These are phyloP conservation scores for Matsumurasca onukii DNA, from an alignment of 1,140 invertebrate genomes.

Conservation along the genomic window DNA sequence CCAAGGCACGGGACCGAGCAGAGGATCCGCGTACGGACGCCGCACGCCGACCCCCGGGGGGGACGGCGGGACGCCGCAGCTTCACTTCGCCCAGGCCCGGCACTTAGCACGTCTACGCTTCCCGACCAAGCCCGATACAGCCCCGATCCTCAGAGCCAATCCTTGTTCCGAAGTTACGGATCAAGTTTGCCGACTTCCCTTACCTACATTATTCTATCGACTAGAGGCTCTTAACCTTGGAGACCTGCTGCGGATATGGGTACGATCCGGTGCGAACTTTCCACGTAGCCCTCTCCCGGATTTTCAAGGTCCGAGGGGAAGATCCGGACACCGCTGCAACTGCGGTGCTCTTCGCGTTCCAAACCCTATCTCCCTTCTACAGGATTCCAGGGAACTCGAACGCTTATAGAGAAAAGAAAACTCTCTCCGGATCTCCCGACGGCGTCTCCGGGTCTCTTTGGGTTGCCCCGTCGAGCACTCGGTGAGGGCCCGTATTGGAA, in stretches of 20 bases:
- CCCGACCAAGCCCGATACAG: conserved; percentile 54
- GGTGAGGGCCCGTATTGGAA: conserved; percentile 30
- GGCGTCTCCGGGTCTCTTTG: conserved; percentile 37
- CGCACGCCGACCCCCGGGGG: too few relatives aligned
- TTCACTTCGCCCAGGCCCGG: too few relatives aligned
- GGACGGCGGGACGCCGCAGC: too few relatives aligned
- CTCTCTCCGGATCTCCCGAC: conserved; percentile 24
- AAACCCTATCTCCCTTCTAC: conserved; percentile 49
- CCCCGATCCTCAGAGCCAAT: conserved; percentile 56
- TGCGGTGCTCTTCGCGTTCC: conserved; percentile 70
- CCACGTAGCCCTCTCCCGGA: conserved; percentile 68
- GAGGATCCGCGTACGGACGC: too few relatives aligned
- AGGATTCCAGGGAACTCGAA: conserved; percentile 19
- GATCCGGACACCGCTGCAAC: conserved; percentile 64
- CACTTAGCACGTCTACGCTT: too few relatives aligned
- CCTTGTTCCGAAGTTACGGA: conserved; percentile 80
- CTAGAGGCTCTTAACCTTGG: conserved; percentile 86
- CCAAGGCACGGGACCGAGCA: conserved; percentile 44
- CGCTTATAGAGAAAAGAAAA: conserved; percentile 30
- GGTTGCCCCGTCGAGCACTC: conserved; percentile 54
- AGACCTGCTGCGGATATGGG: conserved; percentile 84
- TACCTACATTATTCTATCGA: conserved; percentile 89
- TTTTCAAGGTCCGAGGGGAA: conserved; percentile 71
- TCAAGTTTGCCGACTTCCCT: conserved; percentile 81
- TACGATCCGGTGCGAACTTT: conserved; percentile 66